Base-by-base conservation (phyloP, 2,113 vertebrate genomes). In the Leptodactylus fuscus region DNA sequence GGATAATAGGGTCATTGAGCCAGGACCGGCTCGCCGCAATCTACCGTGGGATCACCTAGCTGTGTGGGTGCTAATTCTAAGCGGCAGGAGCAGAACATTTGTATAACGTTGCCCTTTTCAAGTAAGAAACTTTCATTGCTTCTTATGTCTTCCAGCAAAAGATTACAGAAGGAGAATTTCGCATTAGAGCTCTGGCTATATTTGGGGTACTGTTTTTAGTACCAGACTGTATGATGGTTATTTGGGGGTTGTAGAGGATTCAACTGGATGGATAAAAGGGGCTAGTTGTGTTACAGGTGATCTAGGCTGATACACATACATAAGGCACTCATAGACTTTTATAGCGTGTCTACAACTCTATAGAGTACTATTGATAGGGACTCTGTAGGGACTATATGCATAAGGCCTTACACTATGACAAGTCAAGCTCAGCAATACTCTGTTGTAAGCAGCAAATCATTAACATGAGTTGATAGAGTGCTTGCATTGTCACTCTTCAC, bases 1-100 rank as follows among this genome's bases (percentile, higher is more conserved):
- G 58, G 34, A 82, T 73, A 73, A 82, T 55, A 58, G 70, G 48
- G 48, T 58, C 69, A 74, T 58, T 83, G 69, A 83, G 81, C 24
- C 29, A 29, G 65, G 81, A 71, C 32, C 44, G 20, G 46, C 58
- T 58, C 77, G 62, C 36, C 22, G 36, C 77, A 60, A 80, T 80
- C 77, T 41, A 38, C 76, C 10, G 53, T 41, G 36, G 77, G 38
- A 80, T 80, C 77, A 60, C 36, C 75, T 22, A 48, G 44, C 41
- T 81, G 60, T 81, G 29, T 48, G 60, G n/a, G 79, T 69, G 58
- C 60, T 55, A 67, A 48, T 49, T 67, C 41, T 81, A 67, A 20
- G 20, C 12, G 44, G 38, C 79, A 49, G n/a, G 60, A 34, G 78
- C 76, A 41, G 51, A 3, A 41, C 53, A 41, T 24, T 60, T n/a